These are phyloP conservation scores for Acromyrmex charruanus DNA, from an alignment of 1,140 invertebrate genomes.

Conservation along the genomic window DNA sequence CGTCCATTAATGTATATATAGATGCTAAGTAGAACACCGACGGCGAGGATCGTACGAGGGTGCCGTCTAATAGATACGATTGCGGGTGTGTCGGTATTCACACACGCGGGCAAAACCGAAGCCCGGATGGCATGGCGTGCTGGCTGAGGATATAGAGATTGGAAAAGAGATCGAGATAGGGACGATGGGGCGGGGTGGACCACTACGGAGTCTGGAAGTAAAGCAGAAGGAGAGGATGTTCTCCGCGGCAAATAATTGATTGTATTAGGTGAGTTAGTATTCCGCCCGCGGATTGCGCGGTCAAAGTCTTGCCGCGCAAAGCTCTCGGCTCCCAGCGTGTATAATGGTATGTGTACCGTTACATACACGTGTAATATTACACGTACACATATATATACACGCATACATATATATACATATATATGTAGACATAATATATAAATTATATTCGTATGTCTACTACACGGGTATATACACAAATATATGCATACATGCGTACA, in stretches of 20 bases:
- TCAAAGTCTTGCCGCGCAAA: constrained; percentile 74
- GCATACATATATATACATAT: too few relatives aligned
- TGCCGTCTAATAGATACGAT: neutral
- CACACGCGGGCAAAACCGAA: constrained; percentile 10
- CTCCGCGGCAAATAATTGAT: constrained; percentile 84
- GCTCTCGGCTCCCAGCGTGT: constrained; percentile 65
- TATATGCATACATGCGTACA: too few relatives aligned
- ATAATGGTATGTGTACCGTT: constrained; percentile 9
- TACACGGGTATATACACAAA: too few relatives aligned
- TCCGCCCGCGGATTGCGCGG: constrained; percentile 80
- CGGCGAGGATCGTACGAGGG: neutral
- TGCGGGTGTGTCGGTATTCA: constrained; percentile 35
- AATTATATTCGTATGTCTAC: too few relatives aligned
- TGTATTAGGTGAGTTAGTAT: constrained; percentile 86
- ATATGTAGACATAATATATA: too few relatives aligned
- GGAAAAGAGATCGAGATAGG: constrained; percentile 72
- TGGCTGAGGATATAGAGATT: constrained; percentile 45
- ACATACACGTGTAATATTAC: neutral
- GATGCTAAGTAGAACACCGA: constrained; percentile 25
- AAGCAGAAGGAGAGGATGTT: constrained; percentile 82
- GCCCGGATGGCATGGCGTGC: constrained; percentile 1
- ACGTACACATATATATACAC: too few relatives aligned
- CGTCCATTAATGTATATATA: constrained; percentile 21
- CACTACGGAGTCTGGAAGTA: constrained; percentile 76
- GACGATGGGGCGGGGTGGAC: constrained; percentile 48